Conservation (phyloP, 2,888 invertebrate genomes). For the Theretra japonica region DNA sequence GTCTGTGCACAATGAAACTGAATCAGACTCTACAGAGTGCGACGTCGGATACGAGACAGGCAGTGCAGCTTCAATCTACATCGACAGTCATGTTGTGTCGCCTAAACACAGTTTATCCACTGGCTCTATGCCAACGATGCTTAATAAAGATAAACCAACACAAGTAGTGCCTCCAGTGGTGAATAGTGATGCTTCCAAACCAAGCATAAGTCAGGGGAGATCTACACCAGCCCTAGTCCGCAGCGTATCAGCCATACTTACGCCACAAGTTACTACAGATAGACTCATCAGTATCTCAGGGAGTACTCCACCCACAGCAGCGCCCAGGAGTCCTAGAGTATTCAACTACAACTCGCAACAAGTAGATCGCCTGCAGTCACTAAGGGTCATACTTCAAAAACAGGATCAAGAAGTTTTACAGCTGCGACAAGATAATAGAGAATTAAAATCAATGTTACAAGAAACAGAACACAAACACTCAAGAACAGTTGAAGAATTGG, state of each 20-base stretch:
- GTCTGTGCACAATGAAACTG: conserved; percentile 52
- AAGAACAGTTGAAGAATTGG: conserved; percentile 63
- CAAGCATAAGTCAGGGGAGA: conserved; percentile 44
- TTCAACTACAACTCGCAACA: conserved; percentile 57
- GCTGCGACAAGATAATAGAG: conserved; percentile 71
- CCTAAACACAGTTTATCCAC: conserved; percentile 64
- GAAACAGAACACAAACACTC: conserved; percentile 64
- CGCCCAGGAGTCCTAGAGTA: conserved; percentile 67
- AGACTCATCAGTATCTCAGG: conserved; percentile 73
- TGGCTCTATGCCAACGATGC: conserved; percentile 54
- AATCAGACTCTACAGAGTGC: conserved; percentile 60
- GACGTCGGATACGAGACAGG: conserved; percentile 79
- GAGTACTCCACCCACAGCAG: conserved; percentile 70
- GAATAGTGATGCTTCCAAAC: conserved; percentile 58
- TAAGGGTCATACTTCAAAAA: conserved; percentile 69
- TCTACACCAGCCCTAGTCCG: conserved; percentile 69
- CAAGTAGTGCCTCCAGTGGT: conserved; percentile 76
- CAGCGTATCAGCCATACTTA: conserved; percentile 75
- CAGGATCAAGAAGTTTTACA: conserved; percentile 73
- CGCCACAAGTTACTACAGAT: conserved; percentile 74
- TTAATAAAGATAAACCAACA: conserved; percentile 69
- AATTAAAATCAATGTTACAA: conserved; percentile 67
- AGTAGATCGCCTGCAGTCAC: conserved; percentile 66
- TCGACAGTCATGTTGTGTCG: conserved; percentile 56
- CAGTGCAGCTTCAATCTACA: conserved; percentile 66